Percentiles rank a stretch among this genome's conserved stretches.
These are phyloP conservation scores for Acrocephalus arundinaceus DNA, from an alignment of 2,113 vertebrate genomes.

Conservation along the genomic window DNA sequence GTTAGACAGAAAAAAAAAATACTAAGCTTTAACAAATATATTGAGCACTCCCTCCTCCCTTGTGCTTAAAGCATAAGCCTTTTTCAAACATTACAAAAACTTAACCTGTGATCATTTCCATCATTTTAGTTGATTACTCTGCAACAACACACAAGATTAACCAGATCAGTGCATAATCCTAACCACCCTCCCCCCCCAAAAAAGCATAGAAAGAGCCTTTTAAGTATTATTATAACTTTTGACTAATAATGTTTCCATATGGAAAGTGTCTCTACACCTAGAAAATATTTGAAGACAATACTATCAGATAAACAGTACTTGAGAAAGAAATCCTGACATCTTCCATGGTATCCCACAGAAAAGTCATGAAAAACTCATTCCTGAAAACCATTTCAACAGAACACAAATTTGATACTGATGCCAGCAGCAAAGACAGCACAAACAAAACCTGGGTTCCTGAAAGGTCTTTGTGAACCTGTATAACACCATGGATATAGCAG, in stretches of 20 bases:
- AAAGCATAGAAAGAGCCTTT: not conserved
- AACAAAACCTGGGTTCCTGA: slow-evolving; percentile 48
- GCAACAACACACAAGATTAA: slow-evolving; percentile 14
- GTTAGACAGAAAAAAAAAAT: not conserved
- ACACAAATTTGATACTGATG: slow-evolving; percentile 50
- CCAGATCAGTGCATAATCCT: not conserved
- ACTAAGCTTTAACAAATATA: not conserved
- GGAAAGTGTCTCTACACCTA: not conserved
- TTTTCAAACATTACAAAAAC: not conserved
- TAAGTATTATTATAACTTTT: not conserved
- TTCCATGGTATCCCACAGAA: not conserved
- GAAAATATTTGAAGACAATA: slow-evolving; percentile 6
- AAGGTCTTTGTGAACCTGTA: slow-evolving; percentile 63
- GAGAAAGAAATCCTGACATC: slow-evolving; percentile 1
- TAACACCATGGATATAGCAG: slow-evolving; percentile 63
- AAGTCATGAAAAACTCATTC: slow-evolving; percentile 14
- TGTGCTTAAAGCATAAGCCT: not conserved
- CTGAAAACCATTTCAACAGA: slow-evolving; percentile 37
- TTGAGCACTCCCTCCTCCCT: not conserved
- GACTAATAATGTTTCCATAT: not conserved
- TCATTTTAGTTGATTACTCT: slow-evolving; percentile 11
- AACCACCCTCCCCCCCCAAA: too few species aligned
- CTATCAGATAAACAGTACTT: not conserved
- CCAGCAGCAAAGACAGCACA: slow-evolving; percentile 37
- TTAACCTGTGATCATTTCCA: not conserved